phyloP scores from a whole-genome alignment of 2,888 invertebrate species.

The Uloborus plumipes region DNA sequence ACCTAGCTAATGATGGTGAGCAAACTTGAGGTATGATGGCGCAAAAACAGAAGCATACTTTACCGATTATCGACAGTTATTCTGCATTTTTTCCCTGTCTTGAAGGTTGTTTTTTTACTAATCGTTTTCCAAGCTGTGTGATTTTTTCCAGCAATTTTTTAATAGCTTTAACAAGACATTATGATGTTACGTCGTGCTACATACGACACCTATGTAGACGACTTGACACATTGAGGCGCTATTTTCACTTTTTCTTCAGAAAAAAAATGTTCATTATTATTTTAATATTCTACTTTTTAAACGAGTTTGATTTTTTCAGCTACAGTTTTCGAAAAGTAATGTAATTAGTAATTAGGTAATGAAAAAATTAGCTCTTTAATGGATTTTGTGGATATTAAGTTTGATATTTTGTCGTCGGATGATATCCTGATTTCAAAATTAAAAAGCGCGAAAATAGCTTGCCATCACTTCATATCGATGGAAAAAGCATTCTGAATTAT shows the following conservation, averaged over 20 bases:
- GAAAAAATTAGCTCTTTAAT: too few relatives aligned
- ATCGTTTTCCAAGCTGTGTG: constrained; percentile 1
- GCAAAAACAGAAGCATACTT: constrained; percentile 26
- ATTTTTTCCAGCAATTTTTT: constrained; percentile 7
- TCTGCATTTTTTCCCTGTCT: constrained; percentile 27
- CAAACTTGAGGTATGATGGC: constrained; percentile 32
- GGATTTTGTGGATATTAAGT: too few relatives aligned
- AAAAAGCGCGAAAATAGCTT: too few relatives aligned
- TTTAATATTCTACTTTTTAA: not conserved
- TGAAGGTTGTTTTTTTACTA: constrained; percentile 5
- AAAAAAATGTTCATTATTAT: constrained; percentile 5
- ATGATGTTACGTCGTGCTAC: constrained; percentile 16
- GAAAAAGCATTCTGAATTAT: too few relatives aligned
- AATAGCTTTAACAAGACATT: constrained; percentile 21
- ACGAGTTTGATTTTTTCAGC: too few relatives aligned
- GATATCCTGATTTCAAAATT: too few relatives aligned
- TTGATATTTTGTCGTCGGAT: too few relatives aligned
- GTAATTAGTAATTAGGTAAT: too few relatives aligned
- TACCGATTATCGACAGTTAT: constrained; percentile 59
- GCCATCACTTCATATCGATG: too few relatives aligned
- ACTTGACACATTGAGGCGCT: too few relatives aligned
- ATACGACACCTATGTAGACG: too few relatives aligned
- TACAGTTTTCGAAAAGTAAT: too few relatives aligned
- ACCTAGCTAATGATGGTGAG: constrained; percentile 52
- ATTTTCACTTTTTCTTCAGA: not conserved